Base-by-base conservation (phyloP, 2,797 vertebrate species). In the Aeoliscus strigatus region DNA sequence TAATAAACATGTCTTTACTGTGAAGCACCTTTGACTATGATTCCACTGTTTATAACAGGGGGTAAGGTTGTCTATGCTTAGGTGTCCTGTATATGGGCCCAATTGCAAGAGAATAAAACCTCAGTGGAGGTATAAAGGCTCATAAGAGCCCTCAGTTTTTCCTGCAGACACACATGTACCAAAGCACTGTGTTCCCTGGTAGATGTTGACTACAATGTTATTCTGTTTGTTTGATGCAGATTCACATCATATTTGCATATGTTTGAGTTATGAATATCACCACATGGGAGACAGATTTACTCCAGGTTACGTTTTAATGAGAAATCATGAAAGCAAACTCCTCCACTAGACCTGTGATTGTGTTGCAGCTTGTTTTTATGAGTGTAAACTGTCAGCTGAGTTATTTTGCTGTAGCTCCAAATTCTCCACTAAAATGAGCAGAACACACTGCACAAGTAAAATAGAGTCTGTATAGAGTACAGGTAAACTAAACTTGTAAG, bases 261-360 rank as follows among this genome's bases (percentile, higher is more conserved):
- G 65, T 77, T 75, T 80, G 75, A 83, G 67, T 70, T 73, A 60
- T 18, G 43, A 66, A 72, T 54, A 56, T 29, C 32, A 54, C 55
- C 62, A 48, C 75, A 47, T 24, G 28, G 67, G 69, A 61, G 49
- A 68, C 47, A 30, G 50, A 80, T 77, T 82, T 41, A 77, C 84
- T 77, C 66, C 53, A 77, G 82, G 84, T 77, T 68, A 84, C 21
- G 54, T 83, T 86, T 85, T 85, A 86, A 86, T 82, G 78, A 84
- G 80, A 36, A 48, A 41, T 46, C 56, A 59, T 81, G 53, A 75
- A 79, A 77, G 61, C 50, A 53, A 66, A 71, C 49, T 55, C 46
- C 29, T 63, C 61, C 55, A 60, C 72, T 73, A 49, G 35, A 64
- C 21, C 35, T 44, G 30, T 50, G 41, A 39, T 5, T 51, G 33